phyloP scores from a whole-genome alignment of 2,113 vertebrate genomes.

The Myrmecophaga tridactyla region DNA sequence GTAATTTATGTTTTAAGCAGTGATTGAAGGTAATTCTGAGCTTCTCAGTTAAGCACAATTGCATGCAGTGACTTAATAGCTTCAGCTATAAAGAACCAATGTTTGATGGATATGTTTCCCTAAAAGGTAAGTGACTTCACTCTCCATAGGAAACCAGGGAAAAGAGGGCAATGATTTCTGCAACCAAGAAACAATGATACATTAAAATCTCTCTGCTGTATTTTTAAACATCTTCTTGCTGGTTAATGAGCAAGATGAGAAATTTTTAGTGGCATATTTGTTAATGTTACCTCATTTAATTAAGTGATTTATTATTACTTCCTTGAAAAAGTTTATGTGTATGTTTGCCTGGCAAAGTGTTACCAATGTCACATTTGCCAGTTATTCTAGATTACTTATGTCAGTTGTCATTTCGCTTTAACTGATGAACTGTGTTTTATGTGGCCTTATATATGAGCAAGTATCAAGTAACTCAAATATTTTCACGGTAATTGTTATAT shows the following conservation, averaged over 20 bases:
- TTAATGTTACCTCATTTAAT: neutral
- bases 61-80: neutral
- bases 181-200: neutral
- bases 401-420: neutral
- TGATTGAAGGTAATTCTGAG: neutral
- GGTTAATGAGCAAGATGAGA: neutral
- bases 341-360: neutral
- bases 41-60: neutral
- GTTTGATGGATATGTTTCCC: neutral
- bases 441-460: neutral
- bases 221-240: neutral
- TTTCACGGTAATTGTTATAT: neutral
- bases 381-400: neutral
- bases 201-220: neutral
- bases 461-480: neutral
- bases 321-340: neutral
- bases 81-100: neutral
- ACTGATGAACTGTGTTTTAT: neutral
- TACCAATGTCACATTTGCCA: neutral
- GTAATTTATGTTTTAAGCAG: neutral
- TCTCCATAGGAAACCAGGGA: neutral
- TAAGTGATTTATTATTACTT: neutral
- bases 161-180: neutral
- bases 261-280: neutral
- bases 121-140: neutral